Evolutionary conservation across 1,140 invertebrate species (phyloP).

Genomic region (Homarus americanus): DNA sequence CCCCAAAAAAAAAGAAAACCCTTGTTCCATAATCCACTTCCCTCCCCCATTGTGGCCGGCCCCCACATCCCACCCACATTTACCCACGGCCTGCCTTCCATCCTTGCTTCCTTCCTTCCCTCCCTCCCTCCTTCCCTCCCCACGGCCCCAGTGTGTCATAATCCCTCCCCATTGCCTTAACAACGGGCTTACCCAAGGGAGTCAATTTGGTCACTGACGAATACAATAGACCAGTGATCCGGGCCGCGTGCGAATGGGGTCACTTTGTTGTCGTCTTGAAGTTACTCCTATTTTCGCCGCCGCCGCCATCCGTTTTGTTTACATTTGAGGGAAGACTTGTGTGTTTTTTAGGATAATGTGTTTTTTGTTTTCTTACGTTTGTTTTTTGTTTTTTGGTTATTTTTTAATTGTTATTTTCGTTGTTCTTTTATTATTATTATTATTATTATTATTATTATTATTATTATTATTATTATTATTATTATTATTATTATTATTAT

Average conservation of each 20-base stretch:
- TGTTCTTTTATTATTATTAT: too few relatives aligned
- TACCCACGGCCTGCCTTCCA: neutral
- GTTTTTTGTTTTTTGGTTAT: too few relatives aligned
- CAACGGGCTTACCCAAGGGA: slow-evolving; percentile 9
- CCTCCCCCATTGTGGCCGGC: neutral
- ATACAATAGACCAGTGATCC: neutral
- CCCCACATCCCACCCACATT: neutral
- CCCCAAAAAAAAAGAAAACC: too few relatives aligned
- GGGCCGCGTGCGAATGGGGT: neutral
- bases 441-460: too few relatives aligned
- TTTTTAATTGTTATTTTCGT: too few relatives aligned
- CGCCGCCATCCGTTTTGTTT: neutral
- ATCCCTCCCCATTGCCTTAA: slow-evolving; percentile 1
- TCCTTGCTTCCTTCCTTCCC: neutral
- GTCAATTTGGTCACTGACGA: slow-evolving; percentile 4
- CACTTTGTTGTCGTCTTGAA: neutral
- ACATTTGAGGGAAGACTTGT: neutral
- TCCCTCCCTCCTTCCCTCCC: neutral
- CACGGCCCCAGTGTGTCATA: neutral
- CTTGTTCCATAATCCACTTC: neutral
- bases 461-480: too few relatives aligned
- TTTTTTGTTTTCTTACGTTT: too few relatives aligned
- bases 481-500: too few relatives aligned
- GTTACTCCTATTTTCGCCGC: neutral
- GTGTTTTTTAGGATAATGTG: neutral